Evolutionary conservation across 2,113 vertebrate genomes (phyloP), one percentile per base, ranked within the genome.

Genomic region (Montifringilla adamsi): DNA sequence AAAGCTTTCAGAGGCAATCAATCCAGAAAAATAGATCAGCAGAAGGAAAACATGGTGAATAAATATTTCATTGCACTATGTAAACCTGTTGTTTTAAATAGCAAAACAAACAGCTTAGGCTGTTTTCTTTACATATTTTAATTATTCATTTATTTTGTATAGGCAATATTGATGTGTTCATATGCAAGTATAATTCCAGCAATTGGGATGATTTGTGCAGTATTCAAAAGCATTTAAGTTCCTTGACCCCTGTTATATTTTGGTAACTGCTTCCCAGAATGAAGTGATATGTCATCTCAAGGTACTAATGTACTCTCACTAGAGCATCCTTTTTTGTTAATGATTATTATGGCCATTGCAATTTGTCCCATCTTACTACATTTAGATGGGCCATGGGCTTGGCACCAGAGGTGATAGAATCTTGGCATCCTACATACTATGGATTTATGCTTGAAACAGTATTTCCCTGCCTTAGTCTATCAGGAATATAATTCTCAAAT

Each of bases 1-100:
- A 95, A 95, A 96, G 80, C 83, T 97, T 97, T 95, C 95, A 93
- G 68, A 96, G 27, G 59, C 92, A 88, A 97, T 97, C 95, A 94
- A 93, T 98, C 81, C 74, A 80, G 80, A 19, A 80, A 62, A 91
- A 96, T 80, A 87, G 76, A 95, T 95, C 93, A 95, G 56, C 62
- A 94, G 82, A 60, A 91, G 67, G 62, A 93, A 95, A 96, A 88
- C 89, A 81, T 15, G 22, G 83, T 70, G 82, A 96, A 95, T 95
- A 94, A 96, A 97, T 97, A 96, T 90, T 96, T 95, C 68, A 97
- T 87, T 93, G 72, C 49, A 53, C 43, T 79, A 60, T 93, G 90
- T 96, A 96, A 93, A 53, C 72, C 70, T 81, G 77, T 69, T 91
- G 70, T 91, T 96, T 94, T 89, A 96, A 97, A 87, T 43, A 79